Base-by-base conservation (phyloP, 2,113 vertebrate species). In the Trochalopteron elliotii region DNA sequence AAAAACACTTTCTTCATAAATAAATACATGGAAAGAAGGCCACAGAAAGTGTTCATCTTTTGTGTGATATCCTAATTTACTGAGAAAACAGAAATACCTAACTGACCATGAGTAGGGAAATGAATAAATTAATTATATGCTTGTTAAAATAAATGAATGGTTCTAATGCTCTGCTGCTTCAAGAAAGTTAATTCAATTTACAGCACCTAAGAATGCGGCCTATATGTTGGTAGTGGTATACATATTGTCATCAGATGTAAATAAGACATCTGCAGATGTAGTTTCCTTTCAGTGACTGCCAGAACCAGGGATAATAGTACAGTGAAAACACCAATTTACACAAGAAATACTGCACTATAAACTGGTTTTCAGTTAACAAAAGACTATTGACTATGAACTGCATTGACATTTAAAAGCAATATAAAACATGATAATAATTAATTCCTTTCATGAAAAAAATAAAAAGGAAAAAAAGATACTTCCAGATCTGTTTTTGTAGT, bases 1-100 rank as follows among this genome's bases (percentile, higher is more conserved):
- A 83, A 63, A 45, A 55, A 5, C 11, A 40, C 16, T 27, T 13
- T 15, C 4, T 60, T 85, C 53, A 5, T 53, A 47, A 7, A 20
- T 23, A 35, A 69, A 71, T 40, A n/a, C 5, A 24, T 15, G 35
- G 37, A 42, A 45, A 76, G 28, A 68, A 45, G 33, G 25, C n/a
- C 17, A 35, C 6, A 52, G 37, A 44, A 68, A 80, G 5, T 4
- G 6, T 69, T 18, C 23, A 24, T 68, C 28, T 57, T 72, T 15
- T 28, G 17, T 60, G 33, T 80, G 76, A 47, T 77, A 83, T 22
- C 19, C 44, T 83, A 80, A 71, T 79, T 94, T 85, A 45, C 9
- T 71, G n/a, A 75, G 77, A 90, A 71, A 95, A 65, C 79, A 94
- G 78, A 96, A 90, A 75, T 78, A 87, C 11, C 42, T 79, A 84